phyloP scores from a whole-genome alignment of 2,797 vertebrate genomes.

The Syngnathus rostellatus region DNA sequence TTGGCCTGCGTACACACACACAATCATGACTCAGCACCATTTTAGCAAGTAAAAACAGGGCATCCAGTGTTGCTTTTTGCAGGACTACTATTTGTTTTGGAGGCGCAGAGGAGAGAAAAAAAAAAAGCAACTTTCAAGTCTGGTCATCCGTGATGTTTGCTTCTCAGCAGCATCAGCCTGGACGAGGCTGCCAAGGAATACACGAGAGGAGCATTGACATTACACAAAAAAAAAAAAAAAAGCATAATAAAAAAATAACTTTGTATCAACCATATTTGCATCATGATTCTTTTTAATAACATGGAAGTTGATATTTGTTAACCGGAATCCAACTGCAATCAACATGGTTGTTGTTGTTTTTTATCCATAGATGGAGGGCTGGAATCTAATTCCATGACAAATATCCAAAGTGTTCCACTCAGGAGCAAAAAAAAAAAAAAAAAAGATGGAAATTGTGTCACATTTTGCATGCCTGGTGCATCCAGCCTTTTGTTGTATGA shows the following conservation, averaged over 20 bases:
- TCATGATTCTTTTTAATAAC: background rate
- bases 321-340: too few species aligned
- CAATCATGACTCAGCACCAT: background rate
- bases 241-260: background rate
- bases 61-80: slow-evolving; percentile 26
- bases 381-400: too few species aligned
- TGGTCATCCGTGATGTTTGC: slow-evolving; percentile 50
- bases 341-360: too few species aligned
- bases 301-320: too few species aligned
- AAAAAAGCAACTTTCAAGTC: slow-evolving; percentile 47
- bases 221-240: background rate
- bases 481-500: background rate
- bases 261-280: background rate
- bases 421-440: background rate
- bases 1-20: slow-evolving; percentile 67
- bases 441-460: background rate
- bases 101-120: slow-evolving; percentile 3
- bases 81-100: slow-evolving; percentile 47
- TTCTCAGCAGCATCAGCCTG: slow-evolving; percentile 17
- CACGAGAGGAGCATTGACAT: background rate
- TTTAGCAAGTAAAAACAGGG: background rate
- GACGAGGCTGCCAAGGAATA: slow-evolving; percentile 9
- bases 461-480: background rate
- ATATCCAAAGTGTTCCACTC: background rate
- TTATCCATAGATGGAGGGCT: too few species aligned